Evolutionary conservation across 2,888 invertebrate genomes (phyloP).

Genomic region (Spisula solida): DNA sequence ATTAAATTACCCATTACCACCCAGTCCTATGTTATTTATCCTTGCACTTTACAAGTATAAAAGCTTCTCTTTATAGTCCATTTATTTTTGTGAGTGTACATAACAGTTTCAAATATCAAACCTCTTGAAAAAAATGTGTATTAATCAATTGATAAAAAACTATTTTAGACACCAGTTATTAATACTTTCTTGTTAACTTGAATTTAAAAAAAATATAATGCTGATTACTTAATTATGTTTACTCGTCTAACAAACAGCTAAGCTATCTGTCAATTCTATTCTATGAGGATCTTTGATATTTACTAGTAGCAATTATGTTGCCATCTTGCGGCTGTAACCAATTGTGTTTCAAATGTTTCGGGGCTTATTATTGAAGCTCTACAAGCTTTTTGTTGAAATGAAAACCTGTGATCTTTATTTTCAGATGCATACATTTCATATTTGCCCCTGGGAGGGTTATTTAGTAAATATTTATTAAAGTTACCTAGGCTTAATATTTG

Average conservation of each 20-base stretch:
- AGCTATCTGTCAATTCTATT: constrained; percentile 39
- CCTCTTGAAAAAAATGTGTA: neutral
- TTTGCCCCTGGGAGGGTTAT: constrained; percentile 49
- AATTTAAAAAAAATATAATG: constrained; percentile 15
- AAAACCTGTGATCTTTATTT: constrained; percentile 41
- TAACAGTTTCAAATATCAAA: constrained; percentile 9
- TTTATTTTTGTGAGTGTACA: constrained; percentile 21
- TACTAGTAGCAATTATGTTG: constrained; percentile 55
- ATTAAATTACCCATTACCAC: constrained; percentile 9
- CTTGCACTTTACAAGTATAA: neutral
- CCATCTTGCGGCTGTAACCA: constrained; percentile 37
- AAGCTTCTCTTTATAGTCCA: constrained; percentile 1
- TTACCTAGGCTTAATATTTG: constrained; percentile 60
- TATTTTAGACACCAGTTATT: neutral
- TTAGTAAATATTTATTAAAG: constrained; percentile 65
- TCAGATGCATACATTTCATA: constrained; percentile 58
- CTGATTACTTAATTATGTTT: constrained; percentile 53
- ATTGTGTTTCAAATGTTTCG: constrained; percentile 49
- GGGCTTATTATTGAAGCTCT: constrained; percentile 41
- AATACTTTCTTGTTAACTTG: neutral
- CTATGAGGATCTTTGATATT: constrained; percentile 58
- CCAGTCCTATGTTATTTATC: constrained; percentile 23
- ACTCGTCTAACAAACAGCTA: constrained; percentile 29
- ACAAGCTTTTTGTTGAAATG: constrained; percentile 37
- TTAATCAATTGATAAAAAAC: constrained; percentile 10